Conservation (phyloP, 2,797 vertebrate genomes). For the Hipposideros larvatus region DNA sequence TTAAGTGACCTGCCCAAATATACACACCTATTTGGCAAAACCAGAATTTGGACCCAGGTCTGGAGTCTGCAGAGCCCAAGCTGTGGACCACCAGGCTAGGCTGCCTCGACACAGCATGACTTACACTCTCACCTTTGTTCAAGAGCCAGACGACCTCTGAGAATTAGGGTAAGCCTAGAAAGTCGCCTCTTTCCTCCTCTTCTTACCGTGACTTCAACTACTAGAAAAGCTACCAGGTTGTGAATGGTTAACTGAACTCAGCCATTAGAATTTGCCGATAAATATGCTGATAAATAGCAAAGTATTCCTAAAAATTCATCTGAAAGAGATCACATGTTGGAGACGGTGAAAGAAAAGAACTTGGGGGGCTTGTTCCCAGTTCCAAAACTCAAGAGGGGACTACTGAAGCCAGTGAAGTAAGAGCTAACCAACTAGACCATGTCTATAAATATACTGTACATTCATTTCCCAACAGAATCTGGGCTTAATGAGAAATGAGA, state of each 20-base stretch:
- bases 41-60: not conserved
- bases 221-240: not conserved
- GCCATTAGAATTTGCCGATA: not conserved
- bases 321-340: not conserved
- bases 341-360: not conserved
- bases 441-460: no score
- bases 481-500: not conserved
- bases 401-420: not conserved
- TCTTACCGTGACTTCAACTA: not conserved
- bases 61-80: not conserved
- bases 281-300: not conserved
- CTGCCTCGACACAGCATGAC: rapidly evolving
- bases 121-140: not conserved
- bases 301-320: not conserved
- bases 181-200: not conserved
- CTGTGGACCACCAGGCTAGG: rapidly evolving
- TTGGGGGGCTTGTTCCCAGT: not conserved
- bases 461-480: not conserved
- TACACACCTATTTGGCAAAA: not conserved
- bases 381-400: not conserved
- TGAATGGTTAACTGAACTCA: not conserved
- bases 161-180: not conserved
- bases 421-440: not conserved
- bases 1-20: not conserved
- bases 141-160: not conserved